A percentile compares a stretch with the other conserved stretches of the same genome.
Conservation (phyloP, 1,140 invertebrate genomes). For the Ceratosolen fusciceps region DNA sequence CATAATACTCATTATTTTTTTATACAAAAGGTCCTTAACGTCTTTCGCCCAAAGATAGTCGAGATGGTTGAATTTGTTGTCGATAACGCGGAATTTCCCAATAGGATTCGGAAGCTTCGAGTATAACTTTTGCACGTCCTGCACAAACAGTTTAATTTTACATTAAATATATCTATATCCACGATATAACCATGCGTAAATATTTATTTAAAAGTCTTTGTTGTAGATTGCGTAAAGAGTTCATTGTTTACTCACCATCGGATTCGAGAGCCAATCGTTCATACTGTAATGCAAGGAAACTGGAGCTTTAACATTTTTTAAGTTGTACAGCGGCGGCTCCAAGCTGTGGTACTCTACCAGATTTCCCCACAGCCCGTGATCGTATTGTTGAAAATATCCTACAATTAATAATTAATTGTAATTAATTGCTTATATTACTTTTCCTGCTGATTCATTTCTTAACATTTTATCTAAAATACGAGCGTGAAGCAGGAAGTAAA, state of each 20-base stretch:
- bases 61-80: conserved; percentile 76
- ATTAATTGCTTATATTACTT: too few species aligned
- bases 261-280: conserved; percentile 75
- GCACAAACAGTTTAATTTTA: too few species aligned
- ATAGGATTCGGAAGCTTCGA: conserved; percentile 69
- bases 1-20: conserved; percentile 74
- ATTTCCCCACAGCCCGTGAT: conserved; percentile 73
- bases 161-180: too few species aligned
- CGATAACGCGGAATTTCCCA: conserved; percentile 74
- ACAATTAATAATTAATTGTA: conserved; percentile 6
- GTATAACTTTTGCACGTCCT: conserved; percentile 64
- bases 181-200: too few species aligned
- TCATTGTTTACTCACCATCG: conserved; percentile 48
- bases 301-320: conserved; percentile 73
- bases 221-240: too few species aligned
- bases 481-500: too few species aligned
- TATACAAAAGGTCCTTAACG: conserved; percentile 74
- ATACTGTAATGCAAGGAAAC: conserved; percentile 74
- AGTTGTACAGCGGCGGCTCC: conserved; percentile 74
- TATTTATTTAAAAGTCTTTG: too few species aligned
- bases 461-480: too few species aligned
- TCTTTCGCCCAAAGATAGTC: conserved; percentile 79
- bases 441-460: too few species aligned
- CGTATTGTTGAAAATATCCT: conserved; percentile 60
- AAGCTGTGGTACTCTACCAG: conserved; percentile 69